Evolutionary conservation across 2,113 vertebrate species (phyloP).

Genomic region (Capreolus pygargus): DNA sequence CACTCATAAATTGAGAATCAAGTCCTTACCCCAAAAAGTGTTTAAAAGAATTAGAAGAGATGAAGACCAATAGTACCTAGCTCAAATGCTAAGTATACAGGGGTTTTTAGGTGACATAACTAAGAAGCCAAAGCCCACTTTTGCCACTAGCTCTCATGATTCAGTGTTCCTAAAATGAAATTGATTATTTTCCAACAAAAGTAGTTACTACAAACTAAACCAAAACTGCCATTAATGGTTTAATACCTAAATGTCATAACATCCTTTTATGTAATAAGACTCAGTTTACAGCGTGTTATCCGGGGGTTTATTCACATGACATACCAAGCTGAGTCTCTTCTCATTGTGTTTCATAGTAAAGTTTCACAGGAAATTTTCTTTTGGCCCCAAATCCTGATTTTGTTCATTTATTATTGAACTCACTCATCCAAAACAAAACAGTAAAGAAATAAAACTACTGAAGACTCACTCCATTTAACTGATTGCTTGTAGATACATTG

Average conservation of each 20-base stretch:
- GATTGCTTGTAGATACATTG: neutral
- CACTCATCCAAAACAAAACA: neutral
- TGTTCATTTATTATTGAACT: neutral
- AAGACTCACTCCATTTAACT: neutral
- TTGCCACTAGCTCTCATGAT: neutral
- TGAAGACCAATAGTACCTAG: neutral
- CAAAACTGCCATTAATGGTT: neutral
- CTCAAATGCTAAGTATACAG: neutral
- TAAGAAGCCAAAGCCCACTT: neutral
- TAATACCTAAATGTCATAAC: neutral
- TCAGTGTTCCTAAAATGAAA: neutral
- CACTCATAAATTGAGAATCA: neutral
- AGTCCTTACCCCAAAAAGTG: neutral
- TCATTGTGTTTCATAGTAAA: neutral
- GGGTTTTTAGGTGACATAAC: neutral
- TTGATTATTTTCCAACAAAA: neutral
- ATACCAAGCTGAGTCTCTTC: neutral
- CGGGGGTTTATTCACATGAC: neutral
- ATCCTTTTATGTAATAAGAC: neutral
- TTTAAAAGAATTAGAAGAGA: neutral
- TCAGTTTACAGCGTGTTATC: neutral
- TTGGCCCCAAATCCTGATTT: neutral
- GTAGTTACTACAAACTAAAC: neutral
- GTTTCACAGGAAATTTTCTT: neutral
- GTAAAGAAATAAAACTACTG: neutral